phyloP scores from a whole-genome alignment of 2,888 invertebrate species.

The Ochropleura plecta region DNA sequence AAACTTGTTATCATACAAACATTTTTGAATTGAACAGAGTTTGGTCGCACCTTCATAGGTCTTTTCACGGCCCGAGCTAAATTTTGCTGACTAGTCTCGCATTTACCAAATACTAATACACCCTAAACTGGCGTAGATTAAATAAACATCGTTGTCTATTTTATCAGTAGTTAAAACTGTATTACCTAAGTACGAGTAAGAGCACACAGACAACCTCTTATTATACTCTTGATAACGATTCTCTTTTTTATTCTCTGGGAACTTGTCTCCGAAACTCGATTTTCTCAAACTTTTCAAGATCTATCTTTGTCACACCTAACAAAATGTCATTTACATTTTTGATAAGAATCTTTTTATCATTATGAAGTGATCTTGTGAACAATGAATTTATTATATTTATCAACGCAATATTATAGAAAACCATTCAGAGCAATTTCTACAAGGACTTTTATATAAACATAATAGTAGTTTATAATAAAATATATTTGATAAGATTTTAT shows the following conservation, averaged over 20 bases:
- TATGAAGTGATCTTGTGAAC: conserved; percentile 51
- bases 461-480: conserved; percentile 17
- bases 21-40: neutral
- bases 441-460: conserved; percentile 40
- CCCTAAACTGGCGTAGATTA: no score
- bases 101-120: neutral
- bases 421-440: conserved; percentile 41
- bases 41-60: neutral
- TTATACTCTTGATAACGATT: neutral
- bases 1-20: neutral
- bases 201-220: neutral
- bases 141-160: neutral
- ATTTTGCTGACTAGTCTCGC: neutral
- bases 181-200: neutral
- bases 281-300: conserved; percentile 1
- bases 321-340: conserved; percentile 16
- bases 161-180: neutral
- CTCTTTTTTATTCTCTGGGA: neutral
- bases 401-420: conserved; percentile 50
- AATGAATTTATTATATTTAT: conserved; percentile 62
- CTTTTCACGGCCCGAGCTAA: neutral
- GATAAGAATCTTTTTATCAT: conserved; percentile 44
- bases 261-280: neutral
- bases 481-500: conserved; percentile 56
- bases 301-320: conserved; percentile 1